A percentile compares a stretch with the other conserved stretches of the same genome.
phyloP scores from a whole-genome alignment of 2,797 vertebrate genomes.

The Synanceia verrucosa region DNA sequence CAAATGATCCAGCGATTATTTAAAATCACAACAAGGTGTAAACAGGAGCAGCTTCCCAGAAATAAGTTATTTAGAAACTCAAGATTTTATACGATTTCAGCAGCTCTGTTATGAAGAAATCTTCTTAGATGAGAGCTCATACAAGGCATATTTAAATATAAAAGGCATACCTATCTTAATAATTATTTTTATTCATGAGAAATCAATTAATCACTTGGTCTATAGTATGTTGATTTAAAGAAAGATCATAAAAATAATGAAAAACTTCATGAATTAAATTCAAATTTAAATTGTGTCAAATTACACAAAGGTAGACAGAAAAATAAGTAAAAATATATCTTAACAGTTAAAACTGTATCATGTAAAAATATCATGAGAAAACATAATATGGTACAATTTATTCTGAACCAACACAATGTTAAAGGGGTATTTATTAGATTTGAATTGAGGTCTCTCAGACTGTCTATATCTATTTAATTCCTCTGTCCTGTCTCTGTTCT shows the following conservation, averaged over 20 bases:
- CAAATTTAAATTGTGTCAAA: too few species aligned
- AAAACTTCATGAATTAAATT: too few species aligned
- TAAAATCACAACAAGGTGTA: not conserved
- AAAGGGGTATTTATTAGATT: not conserved
- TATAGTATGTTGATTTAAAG: not conserved
- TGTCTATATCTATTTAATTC: slow-evolving; percentile 69
- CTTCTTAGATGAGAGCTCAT: not conserved
- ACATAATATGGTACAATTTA: too few species aligned
- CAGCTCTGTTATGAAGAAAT: not conserved
- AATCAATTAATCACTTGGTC: not conserved
- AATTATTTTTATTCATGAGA: not conserved
- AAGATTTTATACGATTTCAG: not conserved
- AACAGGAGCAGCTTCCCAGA: not conserved
- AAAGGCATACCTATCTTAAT: not conserved
- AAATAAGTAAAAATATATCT: too few species aligned
- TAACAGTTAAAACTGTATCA: too few species aligned
- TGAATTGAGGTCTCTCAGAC: slow-evolving; percentile 13
- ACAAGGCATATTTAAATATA: not conserved
- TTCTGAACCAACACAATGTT: not conserved
- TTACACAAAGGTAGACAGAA: too few species aligned
- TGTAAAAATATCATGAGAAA: too few species aligned
- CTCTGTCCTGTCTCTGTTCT: slow-evolving; percentile 43
- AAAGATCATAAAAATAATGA: too few species aligned
- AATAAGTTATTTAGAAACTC: not conserved
- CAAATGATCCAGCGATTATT: not conserved